Percentiles rank a stretch among this genome's conserved stretches.
Conservation (phyloP, 1,140 invertebrate species). For the Contarinia nasturtii region DNA sequence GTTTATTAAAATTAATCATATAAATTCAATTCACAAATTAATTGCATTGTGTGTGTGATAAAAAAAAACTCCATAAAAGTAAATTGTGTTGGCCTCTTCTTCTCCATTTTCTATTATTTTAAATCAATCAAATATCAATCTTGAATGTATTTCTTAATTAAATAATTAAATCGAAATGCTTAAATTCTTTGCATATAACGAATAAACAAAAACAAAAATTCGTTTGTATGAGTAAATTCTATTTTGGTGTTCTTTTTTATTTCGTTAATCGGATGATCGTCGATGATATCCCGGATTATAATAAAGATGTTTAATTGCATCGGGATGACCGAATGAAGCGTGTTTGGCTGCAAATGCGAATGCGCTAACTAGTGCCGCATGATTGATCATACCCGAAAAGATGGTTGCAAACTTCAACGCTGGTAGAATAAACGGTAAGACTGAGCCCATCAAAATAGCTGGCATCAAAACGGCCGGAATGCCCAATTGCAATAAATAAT, state of each 20-base stretch:
- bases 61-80: neutral
- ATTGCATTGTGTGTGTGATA: neutral
- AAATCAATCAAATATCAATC: too few relatives aligned
- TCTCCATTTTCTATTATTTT: too few relatives aligned
- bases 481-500: slow-evolving; percentile 16
- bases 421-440: slow-evolving; percentile 18
- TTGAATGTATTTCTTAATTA: too few relatives aligned
- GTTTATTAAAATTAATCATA: neutral
- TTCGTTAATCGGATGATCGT: neutral
- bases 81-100: too few relatives aligned
- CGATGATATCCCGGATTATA: slow-evolving; percentile 4
- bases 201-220: too few relatives aligned
- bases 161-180: too few relatives aligned
- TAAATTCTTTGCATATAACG: too few relatives aligned
- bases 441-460: slow-evolving; percentile 15
- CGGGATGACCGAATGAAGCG: slow-evolving; percentile 4
- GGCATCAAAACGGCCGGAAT: slow-evolving; percentile 21
- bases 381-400: slow-evolving; percentile 18
- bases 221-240: too few relatives aligned
- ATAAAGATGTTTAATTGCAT: neutral
- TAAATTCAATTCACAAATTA: neutral
- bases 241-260: too few relatives aligned
- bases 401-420: slow-evolving; percentile 23
- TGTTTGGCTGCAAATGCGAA: slow-evolving; percentile 15
- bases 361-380: slow-evolving; percentile 20